These are phyloP conservation scores for Cettia cetti DNA, from an alignment of 2,113 vertebrate species.

Conservation along the genomic window DNA sequence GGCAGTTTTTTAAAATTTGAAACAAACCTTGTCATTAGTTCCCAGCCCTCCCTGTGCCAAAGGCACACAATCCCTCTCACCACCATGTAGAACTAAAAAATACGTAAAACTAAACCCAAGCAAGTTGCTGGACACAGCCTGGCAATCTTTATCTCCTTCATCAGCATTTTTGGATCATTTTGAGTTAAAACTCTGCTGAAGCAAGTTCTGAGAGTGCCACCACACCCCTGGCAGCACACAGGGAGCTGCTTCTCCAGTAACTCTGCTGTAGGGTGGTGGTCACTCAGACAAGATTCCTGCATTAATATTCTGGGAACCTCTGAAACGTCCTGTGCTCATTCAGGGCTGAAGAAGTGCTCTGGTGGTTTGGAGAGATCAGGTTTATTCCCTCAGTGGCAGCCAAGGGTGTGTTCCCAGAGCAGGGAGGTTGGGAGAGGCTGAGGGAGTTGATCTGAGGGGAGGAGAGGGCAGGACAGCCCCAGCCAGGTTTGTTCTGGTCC, in stretches of 20 bases:
- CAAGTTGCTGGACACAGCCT: not conserved
- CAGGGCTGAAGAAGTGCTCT: not conserved
- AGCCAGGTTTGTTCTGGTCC: not conserved
- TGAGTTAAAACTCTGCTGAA: not conserved
- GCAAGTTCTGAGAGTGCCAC: not conserved
- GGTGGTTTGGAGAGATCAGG: not conserved
- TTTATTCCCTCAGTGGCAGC: not conserved
- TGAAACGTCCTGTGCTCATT: not conserved
- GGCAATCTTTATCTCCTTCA: not conserved
- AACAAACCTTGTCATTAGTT: not conserved
- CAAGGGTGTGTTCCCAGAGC: not conserved
- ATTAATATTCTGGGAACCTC: not conserved
- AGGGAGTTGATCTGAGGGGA: not conserved
- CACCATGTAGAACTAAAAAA: not conserved
- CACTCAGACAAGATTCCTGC: not conserved
- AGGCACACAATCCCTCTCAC: not conserved
- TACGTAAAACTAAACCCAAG: not conserved
- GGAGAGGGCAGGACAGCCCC: not conserved
- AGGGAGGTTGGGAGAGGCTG: not conserved
- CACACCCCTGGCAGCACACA: not conserved
- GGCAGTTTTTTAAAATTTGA: not conserved
- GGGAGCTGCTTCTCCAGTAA: not conserved
- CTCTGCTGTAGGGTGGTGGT: not conserved
- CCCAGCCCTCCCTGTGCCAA: not conserved
- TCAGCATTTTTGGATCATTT: not conserved